Evolutionary conservation across 2,888 invertebrate species (phyloP), one percentile per base, ranked within the genome.

Genomic region (Heliconius ismenius): DNA sequence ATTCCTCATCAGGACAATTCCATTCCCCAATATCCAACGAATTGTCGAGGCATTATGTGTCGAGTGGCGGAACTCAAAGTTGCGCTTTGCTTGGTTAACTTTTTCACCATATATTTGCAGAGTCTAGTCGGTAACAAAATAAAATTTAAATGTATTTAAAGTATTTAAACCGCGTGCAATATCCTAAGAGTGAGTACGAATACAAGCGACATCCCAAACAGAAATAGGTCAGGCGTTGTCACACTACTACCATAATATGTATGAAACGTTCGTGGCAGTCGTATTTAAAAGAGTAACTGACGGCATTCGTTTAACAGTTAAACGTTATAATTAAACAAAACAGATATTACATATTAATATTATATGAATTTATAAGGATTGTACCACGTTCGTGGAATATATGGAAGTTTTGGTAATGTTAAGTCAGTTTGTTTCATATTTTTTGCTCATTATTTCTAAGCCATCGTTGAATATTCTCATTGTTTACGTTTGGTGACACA

Each of bases 201-300:
- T 73, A 70, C 78, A 76, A 58, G 54, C 74, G 74, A 69, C 39
- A 70, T 76, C 80, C 78, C 75, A 81, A 82, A 83, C 81, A 83
- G 83, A 87, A 86, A 82, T 86, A 81, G 87, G 87, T 86, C 87
- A 85, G 80, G 73, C 76, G 80, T 80, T 78, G 81, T 78, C 81
- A 84, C 85, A 85, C 89, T 85, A 85, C 90, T 88, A 91, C 86
- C 83, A 91, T 91, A n/a, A n/a, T n/a, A 92, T 92, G 91, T 92
- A 92, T 91, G 90, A 90, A 88, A 89, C 88, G 88, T 82, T 58
- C n/a, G 86, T 83, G 82, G 87, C 84, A 84, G 84, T 82, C 86
- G 88, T 90, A 90, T 91, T 91, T 91, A 90, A 90, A 90, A 89
- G 87, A 78, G 86, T 91, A 88, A 88, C 88, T 89, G 90, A 89